These are phyloP conservation scores for Heteromormyrus szaboi DNA, from an alignment of 2,797 vertebrate species.

Conservation along the genomic window DNA sequence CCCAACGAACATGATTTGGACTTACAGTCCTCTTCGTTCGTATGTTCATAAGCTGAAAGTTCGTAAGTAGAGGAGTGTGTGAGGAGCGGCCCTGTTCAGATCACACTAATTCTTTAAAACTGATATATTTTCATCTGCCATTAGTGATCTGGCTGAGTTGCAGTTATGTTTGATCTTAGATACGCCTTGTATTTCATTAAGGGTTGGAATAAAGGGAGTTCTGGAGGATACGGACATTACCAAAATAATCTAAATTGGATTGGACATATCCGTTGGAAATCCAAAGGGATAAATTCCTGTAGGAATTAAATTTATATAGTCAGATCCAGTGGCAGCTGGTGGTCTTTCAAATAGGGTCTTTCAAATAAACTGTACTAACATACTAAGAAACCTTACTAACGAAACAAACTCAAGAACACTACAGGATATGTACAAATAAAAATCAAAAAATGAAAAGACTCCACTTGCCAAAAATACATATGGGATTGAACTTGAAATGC, in stretches of 20 bases:
- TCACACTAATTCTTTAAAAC: not conserved
- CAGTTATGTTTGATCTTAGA: not conserved
- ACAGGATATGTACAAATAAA: not conserved
- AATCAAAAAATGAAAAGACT: not conserved
- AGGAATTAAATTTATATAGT: not conserved
- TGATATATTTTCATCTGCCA: not conserved
- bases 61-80: too few relatives aligned
- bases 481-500: not conserved
- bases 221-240: conserved; percentile 29
- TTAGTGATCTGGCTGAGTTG: not conserved
- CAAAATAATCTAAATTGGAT: conserved; percentile 31
- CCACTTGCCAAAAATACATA: not conserved
- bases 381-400: not conserved
- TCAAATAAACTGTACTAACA: not conserved
- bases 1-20: too few relatives aligned
- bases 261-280: conserved; percentile 31
- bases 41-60: too few relatives aligned
- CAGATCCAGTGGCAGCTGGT: not conserved
- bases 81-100: not conserved
- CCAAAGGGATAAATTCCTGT: conserved; percentile 5
- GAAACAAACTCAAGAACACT: not conserved
- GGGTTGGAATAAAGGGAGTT: conserved; percentile 15
- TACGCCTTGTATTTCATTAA: not conserved
- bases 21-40: too few relatives aligned
- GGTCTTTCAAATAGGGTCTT: not conserved